Base-by-base conservation (phyloP, 2,888 invertebrate species). In the Drosophila quinaria region DNA sequence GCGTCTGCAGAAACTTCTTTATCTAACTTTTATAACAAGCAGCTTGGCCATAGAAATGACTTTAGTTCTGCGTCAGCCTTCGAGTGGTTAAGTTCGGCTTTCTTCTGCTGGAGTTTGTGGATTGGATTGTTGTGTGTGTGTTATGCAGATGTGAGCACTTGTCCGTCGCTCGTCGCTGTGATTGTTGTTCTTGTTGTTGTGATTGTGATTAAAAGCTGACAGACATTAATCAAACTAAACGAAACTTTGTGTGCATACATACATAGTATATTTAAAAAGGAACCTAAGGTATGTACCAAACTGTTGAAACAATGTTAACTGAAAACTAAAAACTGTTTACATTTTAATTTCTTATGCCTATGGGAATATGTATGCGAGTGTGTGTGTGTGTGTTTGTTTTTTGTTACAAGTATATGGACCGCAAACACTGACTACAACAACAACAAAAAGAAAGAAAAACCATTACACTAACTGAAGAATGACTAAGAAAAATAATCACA, bases 11-110 rank as follows among this genome's bases (percentile, higher is more conserved):
- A 84, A 84, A 22, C 80, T 80, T 82, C 75, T 87, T 87, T 66
- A 80, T 71, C 86, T 84, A 88, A 88, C 70, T 86, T 87, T 81
- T 89, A 86, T 86, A 86, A 89, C 84, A 87, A 78, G 89, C 74
- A 60, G 62, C 71, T 78, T 61, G 78, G 65, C 59, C 59, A 63
- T 64, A 59, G 72, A 46, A 77, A 81, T 79, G 81, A 73, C 69
- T 81, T 87, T 84, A 86, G 89, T 86, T 89, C 70, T 77, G 79
- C 81, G 70, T 72, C 81, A 84, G 78, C 89, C 87, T 69, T 70
- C 70, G 86, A 70, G 69, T 79, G 77, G 75, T 71, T 70, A 81
- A 78, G 84, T 81, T 89, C 84, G 89, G 74, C 63, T 55, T 66
- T 66, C 56, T 58, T 51, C 56, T 56, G 22, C 15, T 46, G 35